Conservation (phyloP, 1,140 invertebrate species). For the Saccostrea cuccullata region DNA sequence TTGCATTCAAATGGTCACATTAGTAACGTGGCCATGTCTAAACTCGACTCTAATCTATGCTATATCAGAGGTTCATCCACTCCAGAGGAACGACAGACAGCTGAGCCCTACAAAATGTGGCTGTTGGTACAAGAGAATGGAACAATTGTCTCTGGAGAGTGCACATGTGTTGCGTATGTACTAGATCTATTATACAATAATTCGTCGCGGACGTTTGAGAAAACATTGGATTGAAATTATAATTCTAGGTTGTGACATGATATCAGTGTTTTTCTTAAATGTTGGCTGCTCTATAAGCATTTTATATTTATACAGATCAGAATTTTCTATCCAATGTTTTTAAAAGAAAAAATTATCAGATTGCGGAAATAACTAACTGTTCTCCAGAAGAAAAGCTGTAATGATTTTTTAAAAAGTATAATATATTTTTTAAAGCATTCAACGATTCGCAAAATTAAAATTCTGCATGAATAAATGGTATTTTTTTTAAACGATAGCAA, state of each 20-base stretch:
- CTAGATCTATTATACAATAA: too few relatives aligned
- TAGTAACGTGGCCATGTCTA: neutral
- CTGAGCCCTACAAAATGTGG: conserved; percentile 15
- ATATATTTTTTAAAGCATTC: neutral
- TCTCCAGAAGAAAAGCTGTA: too few relatives aligned
- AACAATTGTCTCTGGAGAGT: conserved; percentile 18
- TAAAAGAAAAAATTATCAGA: too few relatives aligned
- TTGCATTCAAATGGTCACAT: conserved; percentile 15
- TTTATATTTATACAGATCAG: too few relatives aligned
- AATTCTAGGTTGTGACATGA: too few relatives aligned
- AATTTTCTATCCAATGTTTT: too few relatives aligned
- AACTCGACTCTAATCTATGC: neutral
- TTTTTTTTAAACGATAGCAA: neutral
- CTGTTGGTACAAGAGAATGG: conserved; percentile 1
- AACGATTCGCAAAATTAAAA: neutral
- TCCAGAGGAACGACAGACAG: conserved; percentile 31
- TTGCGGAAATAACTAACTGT: too few relatives aligned
- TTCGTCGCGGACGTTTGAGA: too few relatives aligned
- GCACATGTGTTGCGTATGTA: conserved; percentile 45
- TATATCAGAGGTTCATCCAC: conserved; percentile 2
- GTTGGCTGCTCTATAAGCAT: too few relatives aligned
- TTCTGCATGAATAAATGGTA: neutral
- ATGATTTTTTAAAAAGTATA: too few relatives aligned
- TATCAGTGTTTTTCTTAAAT: too few relatives aligned
- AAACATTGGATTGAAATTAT: too few relatives aligned